These are phyloP conservation scores for Parauchenoglanis ngamensis DNA, from an alignment of 2,797 vertebrate genomes.

Conservation along the genomic window DNA sequence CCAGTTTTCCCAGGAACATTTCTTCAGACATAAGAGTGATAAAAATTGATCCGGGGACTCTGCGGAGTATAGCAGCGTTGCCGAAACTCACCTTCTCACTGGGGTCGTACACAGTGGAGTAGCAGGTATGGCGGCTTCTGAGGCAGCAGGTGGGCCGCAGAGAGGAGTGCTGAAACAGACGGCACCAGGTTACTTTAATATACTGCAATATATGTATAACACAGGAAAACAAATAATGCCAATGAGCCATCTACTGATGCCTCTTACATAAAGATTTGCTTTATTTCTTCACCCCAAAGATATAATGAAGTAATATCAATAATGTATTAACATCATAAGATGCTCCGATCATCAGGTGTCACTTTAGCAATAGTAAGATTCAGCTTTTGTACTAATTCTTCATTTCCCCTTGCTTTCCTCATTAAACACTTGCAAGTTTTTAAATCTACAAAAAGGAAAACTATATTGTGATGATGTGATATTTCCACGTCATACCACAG, in stretches of 20 bases:
- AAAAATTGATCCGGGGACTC: background rate
- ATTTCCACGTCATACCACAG: background rate
- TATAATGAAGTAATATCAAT: background rate
- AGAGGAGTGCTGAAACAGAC: slow-evolving; percentile 64
- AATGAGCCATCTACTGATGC: background rate
- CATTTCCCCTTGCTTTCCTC: background rate
- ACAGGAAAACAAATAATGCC: background rate
- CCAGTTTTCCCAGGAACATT: background rate
- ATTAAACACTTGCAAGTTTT: background rate
- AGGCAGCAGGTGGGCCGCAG: slow-evolving; percentile 63
- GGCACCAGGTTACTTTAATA: background rate
- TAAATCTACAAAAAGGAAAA: background rate
- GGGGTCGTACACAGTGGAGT: slow-evolving; percentile 63
- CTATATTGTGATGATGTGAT: background rate
- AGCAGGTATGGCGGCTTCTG: slow-evolving; percentile 55
- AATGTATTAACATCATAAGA: background rate
- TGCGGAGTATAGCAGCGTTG: background rate
- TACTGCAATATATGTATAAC: background rate
- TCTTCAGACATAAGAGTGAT: no score
- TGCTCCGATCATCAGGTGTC: background rate
- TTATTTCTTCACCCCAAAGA: background rate
- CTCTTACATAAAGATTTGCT: background rate
- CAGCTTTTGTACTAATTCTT: background rate
- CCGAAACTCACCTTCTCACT: slow-evolving; percentile 69
- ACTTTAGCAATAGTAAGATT: background rate